phyloP scores from a whole-genome alignment of 2,113 vertebrate species.

The Vireo altiloquus region DNA sequence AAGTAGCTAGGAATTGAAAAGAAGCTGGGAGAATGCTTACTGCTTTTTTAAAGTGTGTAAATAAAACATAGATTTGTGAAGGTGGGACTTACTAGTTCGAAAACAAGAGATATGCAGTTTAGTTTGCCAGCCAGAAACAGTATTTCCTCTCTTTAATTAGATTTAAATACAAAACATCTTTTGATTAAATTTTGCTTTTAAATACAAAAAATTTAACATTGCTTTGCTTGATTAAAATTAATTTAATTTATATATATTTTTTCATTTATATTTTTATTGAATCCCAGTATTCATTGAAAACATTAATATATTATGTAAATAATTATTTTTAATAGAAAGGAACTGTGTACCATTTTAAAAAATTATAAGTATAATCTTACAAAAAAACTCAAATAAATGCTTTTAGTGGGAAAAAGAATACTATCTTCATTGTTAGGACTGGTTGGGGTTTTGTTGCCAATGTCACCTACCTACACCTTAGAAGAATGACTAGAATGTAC shows the following conservation, averaged over 20 bases:
- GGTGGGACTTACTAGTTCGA: background rate
- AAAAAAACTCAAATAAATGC: background rate
- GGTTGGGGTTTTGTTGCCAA: background rate
- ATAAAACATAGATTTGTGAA: background rate
- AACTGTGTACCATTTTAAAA: background rate
- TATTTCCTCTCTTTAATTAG: background rate
- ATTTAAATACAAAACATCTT: background rate
- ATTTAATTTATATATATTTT: background rate
- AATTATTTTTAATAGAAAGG: background rate
- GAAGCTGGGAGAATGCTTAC: background rate
- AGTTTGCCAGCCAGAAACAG: background rate
- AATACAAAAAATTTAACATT: background rate
- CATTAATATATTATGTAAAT: background rate
- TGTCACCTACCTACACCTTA: background rate
- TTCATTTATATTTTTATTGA: background rate
- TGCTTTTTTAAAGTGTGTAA: background rate
- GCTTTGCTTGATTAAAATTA: background rate
- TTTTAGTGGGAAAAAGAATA: background rate
- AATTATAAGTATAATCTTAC: background rate
- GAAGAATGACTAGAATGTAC: background rate
- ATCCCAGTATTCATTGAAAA: background rate
- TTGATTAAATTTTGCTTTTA: background rate
- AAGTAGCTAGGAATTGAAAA: background rate
- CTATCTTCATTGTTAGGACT: background rate
- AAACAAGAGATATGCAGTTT: background rate